phyloP scores from a whole-genome alignment of 2,797 vertebrate species.

The Rhynchonycteris naso region DNA sequence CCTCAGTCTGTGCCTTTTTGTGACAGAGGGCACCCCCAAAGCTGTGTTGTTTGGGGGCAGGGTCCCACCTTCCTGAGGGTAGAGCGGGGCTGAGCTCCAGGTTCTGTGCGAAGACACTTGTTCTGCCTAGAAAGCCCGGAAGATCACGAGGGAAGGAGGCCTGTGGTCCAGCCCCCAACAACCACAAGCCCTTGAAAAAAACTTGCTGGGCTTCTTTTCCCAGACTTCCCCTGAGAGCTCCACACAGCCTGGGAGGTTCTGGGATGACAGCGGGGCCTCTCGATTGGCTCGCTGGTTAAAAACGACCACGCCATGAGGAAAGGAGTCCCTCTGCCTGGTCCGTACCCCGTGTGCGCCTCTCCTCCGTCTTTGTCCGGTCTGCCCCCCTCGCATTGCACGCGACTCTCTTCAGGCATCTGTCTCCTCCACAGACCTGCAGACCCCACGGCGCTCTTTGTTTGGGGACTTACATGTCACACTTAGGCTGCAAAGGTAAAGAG shows the following conservation, averaged over 20 bases:
- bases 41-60: neutral
- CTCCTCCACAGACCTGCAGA: neutral
- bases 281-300: neutral
- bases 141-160: neutral
- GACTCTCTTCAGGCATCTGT: neutral
- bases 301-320: neutral
- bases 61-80: neutral
- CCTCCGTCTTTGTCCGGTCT: neutral
- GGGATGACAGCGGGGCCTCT: neutral
- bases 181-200: neutral
- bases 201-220: neutral
- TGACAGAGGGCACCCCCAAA: rapidly evolving
- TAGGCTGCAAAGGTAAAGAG: no score
- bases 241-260: neutral
- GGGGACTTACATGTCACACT: neutral
- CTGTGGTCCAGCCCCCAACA: no score
- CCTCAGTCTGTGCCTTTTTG: no score
- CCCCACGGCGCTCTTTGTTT: rapidly evolving
- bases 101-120: neutral
- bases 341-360: neutral
- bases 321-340: neutral
- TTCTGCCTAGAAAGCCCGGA: neutral
- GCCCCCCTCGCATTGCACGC: neutral
- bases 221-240: neutral
- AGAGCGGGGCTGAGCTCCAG: neutral